Evolutionary conservation across 1,140 invertebrate species (phyloP), one percentile per base, ranked within the genome.

Genomic region (Pentalonia nigronervosa): DNA sequence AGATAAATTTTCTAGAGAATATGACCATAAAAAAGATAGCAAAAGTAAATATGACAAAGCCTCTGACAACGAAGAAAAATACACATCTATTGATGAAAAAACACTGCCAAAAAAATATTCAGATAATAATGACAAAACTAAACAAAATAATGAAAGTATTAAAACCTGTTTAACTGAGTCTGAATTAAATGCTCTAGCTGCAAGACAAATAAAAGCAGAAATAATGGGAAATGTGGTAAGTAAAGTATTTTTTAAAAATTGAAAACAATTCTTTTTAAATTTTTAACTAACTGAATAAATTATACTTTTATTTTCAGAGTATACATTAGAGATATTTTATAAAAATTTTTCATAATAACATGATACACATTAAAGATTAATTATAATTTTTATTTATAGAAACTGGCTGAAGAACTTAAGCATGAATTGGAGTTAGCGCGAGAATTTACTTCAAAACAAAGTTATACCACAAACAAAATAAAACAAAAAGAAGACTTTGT

Each of bases 141-240:
- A 88, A 11, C 34, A 86, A 53, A 30, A 45, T 2, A 34, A 93
- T 47, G 91, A 92, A 86, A 20, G 21, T 93, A 11, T 21, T 34
- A 48, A 84, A 36, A 93, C 8, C 0, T 41, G 34, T 48, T 88
- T 94, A 60, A 94, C 67, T 30, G 93, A 94, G 20, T 53, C 90
- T 50, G 93, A 94, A 93, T 76, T 94, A 96, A 99, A 99, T 96
- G 96, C 97, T 94, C 94, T 99, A 23, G 98, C 97, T 41, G 98
- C 98, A 30, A 98, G 97, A 95, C 96, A 98, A 94, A 95, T 99
- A 0, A 98, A 98, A 96, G 98, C 98, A 50, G 98, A 99, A 96
- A 96, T 98, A 94, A 96, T 98, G 96, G 98, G 98, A 81, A 97
- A 99, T 95, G 95, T 95, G 91, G 96, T 96, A 94, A 95, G 95